Evolutionary conservation across 2,113 vertebrate species (phyloP).

Genomic region (Cebus imitator): DNA sequence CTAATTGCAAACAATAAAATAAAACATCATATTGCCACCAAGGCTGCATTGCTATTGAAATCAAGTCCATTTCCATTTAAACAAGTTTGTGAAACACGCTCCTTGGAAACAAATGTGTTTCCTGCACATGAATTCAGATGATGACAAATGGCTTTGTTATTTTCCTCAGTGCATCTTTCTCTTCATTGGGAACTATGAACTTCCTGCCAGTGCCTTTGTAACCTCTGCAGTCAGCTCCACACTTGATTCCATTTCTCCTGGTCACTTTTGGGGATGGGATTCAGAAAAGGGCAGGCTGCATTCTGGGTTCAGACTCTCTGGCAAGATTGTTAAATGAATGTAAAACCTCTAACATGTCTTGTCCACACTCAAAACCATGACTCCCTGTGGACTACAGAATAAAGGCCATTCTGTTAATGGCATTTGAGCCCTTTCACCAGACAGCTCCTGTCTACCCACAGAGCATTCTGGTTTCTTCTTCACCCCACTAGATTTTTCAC

Average conservation of each 20-base stretch:
- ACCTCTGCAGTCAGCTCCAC: neutral
- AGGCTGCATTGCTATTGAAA: slow-evolving; percentile 57
- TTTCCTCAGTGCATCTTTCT: neutral
- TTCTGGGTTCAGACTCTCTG: neutral
- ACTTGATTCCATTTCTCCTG: neutral
- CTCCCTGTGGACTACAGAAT: neutral
- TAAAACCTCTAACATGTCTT: neutral
- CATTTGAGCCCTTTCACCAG: neutral
- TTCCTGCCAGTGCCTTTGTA: slow-evolving; percentile 25
- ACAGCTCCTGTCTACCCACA: neutral
- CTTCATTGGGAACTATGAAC: neutral
- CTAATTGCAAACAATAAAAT: slow-evolving; percentile 77
- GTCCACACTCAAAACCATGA: neutral
- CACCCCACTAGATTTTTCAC: neutral
- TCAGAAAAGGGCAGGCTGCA: neutral
- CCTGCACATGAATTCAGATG: slow-evolving; percentile 47
- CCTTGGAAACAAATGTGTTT: slow-evolving; percentile 61
- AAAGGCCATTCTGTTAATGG: neutral
- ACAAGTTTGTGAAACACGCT: slow-evolving; percentile 55
- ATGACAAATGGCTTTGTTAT: slow-evolving; percentile 47
- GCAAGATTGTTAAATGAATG: neutral
- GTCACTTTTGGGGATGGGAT: neutral
- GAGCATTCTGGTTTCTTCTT: neutral
- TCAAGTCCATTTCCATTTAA: slow-evolving; percentile 75
- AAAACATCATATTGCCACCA: slow-evolving; percentile 65